A percentile compares a stretch with the other conserved stretches of the same genome.
Evolutionary conservation across 1,140 invertebrate species (phyloP).

Genomic region (Dinothrombium tinctorium): DNA sequence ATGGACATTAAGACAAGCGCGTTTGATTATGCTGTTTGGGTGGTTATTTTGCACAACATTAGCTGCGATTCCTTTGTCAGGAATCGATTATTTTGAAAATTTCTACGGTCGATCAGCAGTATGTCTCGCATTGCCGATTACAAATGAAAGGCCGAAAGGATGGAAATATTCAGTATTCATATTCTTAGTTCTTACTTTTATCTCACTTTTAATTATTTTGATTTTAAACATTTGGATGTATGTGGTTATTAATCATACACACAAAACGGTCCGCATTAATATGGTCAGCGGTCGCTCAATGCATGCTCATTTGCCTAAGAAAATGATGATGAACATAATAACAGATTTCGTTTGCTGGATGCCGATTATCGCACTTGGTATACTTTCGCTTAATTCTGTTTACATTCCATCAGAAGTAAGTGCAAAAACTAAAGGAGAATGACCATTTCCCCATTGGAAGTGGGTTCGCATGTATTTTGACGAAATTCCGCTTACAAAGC

Average conservation of each 20-base stretch:
- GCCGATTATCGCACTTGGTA: too few relatives aligned
- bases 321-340: too few relatives aligned
- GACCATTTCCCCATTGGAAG: too few relatives aligned
- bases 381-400: too few relatives aligned
- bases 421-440: too few relatives aligned
- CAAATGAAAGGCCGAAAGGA: conserved; percentile 27
- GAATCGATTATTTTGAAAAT: conserved; percentile 14
- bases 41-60: conserved; percentile 35
- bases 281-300: too few relatives aligned
- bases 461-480: too few relatives aligned
- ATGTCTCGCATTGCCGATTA: conserved; percentile 32
- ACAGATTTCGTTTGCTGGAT: too few relatives aligned
- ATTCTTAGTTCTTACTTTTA: conserved; percentile 29
- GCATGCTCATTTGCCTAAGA: too few relatives aligned
- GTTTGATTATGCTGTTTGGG: conserved; percentile 28
- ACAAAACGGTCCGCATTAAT: too few relatives aligned
- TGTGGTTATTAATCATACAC: conserved; percentile 25
- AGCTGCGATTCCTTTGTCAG: conserved; percentile 25
- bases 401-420: too few relatives aligned
- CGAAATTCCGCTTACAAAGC: too few relatives aligned
- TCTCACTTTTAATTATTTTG: conserved; percentile 29
- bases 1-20: conserved; percentile 30
- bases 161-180: conserved; percentile 35
- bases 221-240: conserved; percentile 33
- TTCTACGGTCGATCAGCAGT: conserved; percentile 34